These are phyloP conservation scores for Kobus ellipsiprymnus DNA, from an alignment of 2,113 vertebrate species.

Conservation along the genomic window DNA sequence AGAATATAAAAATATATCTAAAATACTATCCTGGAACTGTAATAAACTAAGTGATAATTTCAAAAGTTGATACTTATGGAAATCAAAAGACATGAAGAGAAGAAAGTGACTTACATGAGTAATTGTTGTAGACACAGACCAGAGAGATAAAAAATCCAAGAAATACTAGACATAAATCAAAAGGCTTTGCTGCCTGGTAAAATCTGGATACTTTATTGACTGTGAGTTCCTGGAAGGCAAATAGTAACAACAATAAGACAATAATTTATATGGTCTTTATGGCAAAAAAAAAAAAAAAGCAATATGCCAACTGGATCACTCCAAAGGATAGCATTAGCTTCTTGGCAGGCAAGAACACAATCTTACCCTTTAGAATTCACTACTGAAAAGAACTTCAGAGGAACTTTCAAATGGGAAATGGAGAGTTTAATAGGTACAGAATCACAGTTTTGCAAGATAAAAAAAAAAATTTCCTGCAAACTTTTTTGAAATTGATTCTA, in stretches of 20 bases:
- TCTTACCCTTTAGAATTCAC: neutral
- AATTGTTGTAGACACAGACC: neutral
- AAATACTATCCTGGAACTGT: neutral
- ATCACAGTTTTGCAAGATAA: neutral
- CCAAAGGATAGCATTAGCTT: neutral
- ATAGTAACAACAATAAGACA: neutral
- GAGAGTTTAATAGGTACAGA: neutral
- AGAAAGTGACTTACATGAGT: neutral
- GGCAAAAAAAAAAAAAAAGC: neutral
- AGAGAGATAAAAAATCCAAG: neutral
- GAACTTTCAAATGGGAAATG: neutral
- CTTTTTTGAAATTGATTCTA: neutral
- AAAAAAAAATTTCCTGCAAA: neutral
- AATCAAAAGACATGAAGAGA: neutral
- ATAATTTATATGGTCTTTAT: neutral
- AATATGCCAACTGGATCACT: neutral
- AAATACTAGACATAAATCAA: neutral
- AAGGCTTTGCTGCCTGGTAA: neutral
- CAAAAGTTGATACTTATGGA: neutral
- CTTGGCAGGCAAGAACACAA: neutral
- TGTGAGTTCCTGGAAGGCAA: neutral
- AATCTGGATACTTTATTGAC: neutral
- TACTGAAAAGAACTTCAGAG: neutral
- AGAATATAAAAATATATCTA: neutral
- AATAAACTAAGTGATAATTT: neutral